Evolutionary conservation across 2,888 invertebrate genomes (phyloP), one percentile per base, ranked within the genome.

Genomic region (Idaea dimidiata): DNA sequence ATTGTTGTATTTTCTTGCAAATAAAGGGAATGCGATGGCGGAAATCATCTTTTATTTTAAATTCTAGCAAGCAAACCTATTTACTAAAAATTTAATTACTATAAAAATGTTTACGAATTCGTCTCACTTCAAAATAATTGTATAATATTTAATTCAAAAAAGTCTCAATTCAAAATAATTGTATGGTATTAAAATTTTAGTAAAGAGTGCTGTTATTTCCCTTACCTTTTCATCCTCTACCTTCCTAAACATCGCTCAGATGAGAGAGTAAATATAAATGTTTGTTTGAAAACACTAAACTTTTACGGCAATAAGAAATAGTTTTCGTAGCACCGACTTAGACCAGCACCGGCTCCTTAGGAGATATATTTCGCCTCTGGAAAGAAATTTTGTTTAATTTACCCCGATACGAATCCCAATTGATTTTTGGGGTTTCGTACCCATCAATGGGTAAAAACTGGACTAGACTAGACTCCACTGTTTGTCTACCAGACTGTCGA

Each of bases 21-120:
- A 90, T 91, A 91, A 80, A 92, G 69, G 82, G 86, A 89, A 91
- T 92, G 92, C 84, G 91, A 91, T 83, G 92, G 92, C 92, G 92
- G 81, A 91, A 66, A 66, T 63, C 65, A 73, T 75, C 80, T 87
- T 89, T 88, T 82, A 81, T 84, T 89, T 77, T 14, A 8, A 6
- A 56, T 17, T 17, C 7, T 43, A 14, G 7, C 6, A 43, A 2
- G 14, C 43, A 14, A 14, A 14, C 1, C 14, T 14, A 43, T 43
- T 43, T 43, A 43, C 43, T 43, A 43, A 8, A 8, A 43, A 3
- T 43, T 43, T 10, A 10, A 43, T 43, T 43, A 14, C 43, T 14
- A 43, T 14, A 10, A 10, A 32, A 43, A 43, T 43, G 10, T 43
- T 43, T 5, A 10, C 24, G 24, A 24, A 24, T 24, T 24, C 24